These are phyloP conservation scores for Apteryx owenii DNA, from an alignment of 2,113 vertebrate species.

Conservation along the genomic window DNA sequence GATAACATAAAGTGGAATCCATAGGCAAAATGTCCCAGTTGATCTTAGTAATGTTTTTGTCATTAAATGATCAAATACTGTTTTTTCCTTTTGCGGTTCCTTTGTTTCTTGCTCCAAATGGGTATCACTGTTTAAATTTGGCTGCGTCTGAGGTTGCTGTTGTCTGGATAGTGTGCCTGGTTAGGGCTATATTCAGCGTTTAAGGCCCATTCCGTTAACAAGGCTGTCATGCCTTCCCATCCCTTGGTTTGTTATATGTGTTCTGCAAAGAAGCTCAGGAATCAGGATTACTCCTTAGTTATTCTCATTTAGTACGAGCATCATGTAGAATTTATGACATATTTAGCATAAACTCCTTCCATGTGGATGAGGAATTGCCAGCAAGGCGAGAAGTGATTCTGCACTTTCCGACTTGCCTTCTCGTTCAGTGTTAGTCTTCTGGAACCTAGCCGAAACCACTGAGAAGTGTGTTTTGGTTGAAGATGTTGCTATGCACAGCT, in stretches of 20 bases:
- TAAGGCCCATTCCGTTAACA: not conserved
- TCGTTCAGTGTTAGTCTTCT: not conserved
- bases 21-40: not conserved
- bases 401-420: not conserved
- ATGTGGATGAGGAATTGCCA: not conserved
- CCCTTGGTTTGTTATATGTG: not conserved
- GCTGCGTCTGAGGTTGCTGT: not conserved
- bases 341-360: not conserved
- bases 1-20: not conserved
- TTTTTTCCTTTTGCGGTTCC: not conserved
- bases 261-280: not conserved
- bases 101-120: not conserved
- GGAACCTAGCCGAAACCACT: not conserved
- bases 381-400: not conserved
- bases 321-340: not conserved
- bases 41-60: not conserved
- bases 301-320: accelerated
- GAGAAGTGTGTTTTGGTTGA: not conserved
- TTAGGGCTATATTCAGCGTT: not conserved
- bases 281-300: not conserved
- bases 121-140: not conserved
- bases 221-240: not conserved
- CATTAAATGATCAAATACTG: not conserved
- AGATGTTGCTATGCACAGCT: not conserved
- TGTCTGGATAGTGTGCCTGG: not conserved